Evolutionary conservation across 1,140 invertebrate genomes (phyloP).

Genomic region (Drosophila arizonae): DNA sequence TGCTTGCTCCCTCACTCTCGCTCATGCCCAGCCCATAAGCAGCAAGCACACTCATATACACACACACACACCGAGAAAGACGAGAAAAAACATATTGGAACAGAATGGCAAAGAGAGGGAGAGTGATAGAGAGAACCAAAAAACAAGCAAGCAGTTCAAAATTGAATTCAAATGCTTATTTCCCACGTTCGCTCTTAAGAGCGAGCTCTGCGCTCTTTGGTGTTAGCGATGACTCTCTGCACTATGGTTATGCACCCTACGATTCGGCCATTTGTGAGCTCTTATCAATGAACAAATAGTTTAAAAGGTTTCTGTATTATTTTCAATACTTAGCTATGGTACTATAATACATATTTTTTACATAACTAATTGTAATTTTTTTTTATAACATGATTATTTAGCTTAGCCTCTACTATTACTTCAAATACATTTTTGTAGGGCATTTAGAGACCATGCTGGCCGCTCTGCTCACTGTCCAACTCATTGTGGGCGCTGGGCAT

Average conservation of each 20-base stretch:
- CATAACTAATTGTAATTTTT: not conserved
- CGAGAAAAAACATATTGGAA: not conserved
- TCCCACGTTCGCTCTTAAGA: slow-evolving; percentile 30
- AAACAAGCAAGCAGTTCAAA: slow-evolving; percentile 47
- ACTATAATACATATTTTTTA: not conserved
- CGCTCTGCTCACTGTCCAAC: not conserved
- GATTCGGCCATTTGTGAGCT: not conserved
- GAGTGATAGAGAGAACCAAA: not conserved
- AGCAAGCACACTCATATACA: slow-evolving; percentile 26
- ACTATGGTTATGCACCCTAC: slow-evolving; percentile 7
- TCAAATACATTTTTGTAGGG: not conserved
- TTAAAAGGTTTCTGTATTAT: no score
- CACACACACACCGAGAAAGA: not conserved
- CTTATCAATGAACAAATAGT: not conserved
- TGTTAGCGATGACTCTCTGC: not conserved
- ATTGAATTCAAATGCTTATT: not conserved
- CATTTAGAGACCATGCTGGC: not conserved
- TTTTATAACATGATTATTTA: not conserved
- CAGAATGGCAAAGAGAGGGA: slow-evolving; percentile 5
- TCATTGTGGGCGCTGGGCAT: not conserved
- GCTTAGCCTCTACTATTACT: no score
- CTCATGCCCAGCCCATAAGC: slow-evolving; percentile 50
- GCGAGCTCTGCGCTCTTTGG: slow-evolving; percentile 15
- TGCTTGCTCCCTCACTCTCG: slow-evolving; percentile 61
- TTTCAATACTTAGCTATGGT: no score